These are phyloP conservation scores for Ctenopoma multispine DNA, from an alignment of 2,797 vertebrate species.

Conservation along the genomic window DNA sequence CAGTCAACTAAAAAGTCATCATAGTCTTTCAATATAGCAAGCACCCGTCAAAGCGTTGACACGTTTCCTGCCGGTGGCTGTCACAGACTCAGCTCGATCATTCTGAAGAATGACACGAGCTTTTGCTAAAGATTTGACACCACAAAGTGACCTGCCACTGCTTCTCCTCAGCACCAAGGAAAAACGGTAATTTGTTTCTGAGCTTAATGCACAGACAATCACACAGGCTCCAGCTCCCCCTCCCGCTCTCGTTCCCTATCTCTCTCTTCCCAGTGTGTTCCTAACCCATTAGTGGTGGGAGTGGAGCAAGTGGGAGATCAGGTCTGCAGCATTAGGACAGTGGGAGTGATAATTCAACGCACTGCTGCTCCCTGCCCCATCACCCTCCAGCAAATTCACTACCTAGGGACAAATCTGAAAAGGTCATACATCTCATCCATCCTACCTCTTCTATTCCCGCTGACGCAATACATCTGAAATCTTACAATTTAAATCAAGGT, in stretches of 20 bases:
- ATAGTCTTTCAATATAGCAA: conserved; percentile 73
- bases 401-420: conserved; percentile 81
- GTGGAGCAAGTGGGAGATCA: conserved; percentile 70
- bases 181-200: conserved; percentile 71
- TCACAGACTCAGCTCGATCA: conserved; percentile 73
- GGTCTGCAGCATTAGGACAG: conserved; percentile 74
- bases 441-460: conserved; percentile 69
- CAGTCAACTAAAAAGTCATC: conserved; percentile 81
- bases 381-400: conserved; percentile 81
- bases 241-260: conserved; percentile 27
- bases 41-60: conserved; percentile 80
- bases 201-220: conserved; percentile 70
- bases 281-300: conserved; percentile 76
- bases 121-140: conserved; percentile 76
- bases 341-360: conserved; percentile 82
- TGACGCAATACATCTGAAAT: conserved; percentile 77
- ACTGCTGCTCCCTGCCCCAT: conserved; percentile 68
- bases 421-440: conserved; percentile 85
- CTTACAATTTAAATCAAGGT: conserved; percentile 73
- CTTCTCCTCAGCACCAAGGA: conserved; percentile 39
- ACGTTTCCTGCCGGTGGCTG: conserved; percentile 77
- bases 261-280: conserved; percentile 63
- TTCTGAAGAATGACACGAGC: conserved; percentile 66
- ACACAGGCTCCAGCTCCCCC: conserved; percentile 38
- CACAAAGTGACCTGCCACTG: conserved; percentile 66